Evolutionary conservation across 1,140 invertebrate species (phyloP), one percentile per base, ranked within the genome.

Genomic region (Nephotettix cincticeps): DNA sequence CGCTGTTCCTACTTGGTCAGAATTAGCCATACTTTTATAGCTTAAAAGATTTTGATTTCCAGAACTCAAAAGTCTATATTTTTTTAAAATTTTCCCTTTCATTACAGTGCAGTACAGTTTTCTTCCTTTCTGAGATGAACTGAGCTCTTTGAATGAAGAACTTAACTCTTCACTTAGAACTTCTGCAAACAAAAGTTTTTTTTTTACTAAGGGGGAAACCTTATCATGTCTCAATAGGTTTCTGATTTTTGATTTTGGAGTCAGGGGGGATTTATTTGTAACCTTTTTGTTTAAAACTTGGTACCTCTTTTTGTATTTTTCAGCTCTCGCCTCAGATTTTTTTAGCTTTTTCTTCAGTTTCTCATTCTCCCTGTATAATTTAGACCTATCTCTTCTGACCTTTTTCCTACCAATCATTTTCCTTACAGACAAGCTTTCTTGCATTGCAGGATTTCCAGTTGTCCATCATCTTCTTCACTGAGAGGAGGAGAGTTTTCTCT

Each of bases 261-360:
- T 56, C 23, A n/a, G 9, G 11, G 51, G 51, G 21, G 11, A 23
- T n/a, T 56, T 56, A 23, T 56, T 56, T 13, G 9, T 23, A 13
- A n/a, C 14, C 9, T n/a, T 23, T 23, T 56, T 56, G 9, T 56
- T 56, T 11, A 56, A n/a, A 14, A 56, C 51, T 11, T 56, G 23
- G 21, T 56, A 56, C 21, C 51, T 56, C 23, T 56, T 56, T 56
- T 56, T 56, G 21, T 56, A 56, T 56, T 56, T 56, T 56, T 56
- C 51, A 11, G 51, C 51, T 11, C 51, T 14, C 9, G 51, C 21
- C 9, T 56, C 51, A 23, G 14, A 6, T 56, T 56, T 56, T 56
- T 56, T 56, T 23, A 56, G 21, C 23, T 56, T 56, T 56, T 11
- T 9, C 21, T 56, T 56, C 9, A 56, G 51, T 56, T 56, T 23